A percentile compares a stretch with the other conserved stretches of the same genome.
These are phyloP conservation scores for Poecile atricapillus DNA, from an alignment of 2,113 vertebrate species.

Conservation along the genomic window DNA sequence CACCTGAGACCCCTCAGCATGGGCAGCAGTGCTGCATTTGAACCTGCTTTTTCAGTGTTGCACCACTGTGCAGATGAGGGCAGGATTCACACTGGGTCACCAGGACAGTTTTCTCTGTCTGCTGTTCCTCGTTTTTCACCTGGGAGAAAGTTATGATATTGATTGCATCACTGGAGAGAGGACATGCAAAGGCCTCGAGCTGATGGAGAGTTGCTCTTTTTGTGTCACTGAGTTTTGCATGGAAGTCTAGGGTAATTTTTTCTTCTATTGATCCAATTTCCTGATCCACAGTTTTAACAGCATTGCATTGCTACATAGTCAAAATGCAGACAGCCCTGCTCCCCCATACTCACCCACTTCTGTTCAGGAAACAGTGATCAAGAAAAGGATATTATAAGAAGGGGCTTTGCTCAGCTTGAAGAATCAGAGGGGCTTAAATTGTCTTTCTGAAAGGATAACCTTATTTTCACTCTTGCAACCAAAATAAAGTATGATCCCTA, in stretches of 20 bases:
- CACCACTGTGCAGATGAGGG: neutral
- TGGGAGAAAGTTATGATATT: neutral
- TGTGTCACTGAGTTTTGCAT: neutral
- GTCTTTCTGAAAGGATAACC: neutral
- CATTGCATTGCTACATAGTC: neutral
- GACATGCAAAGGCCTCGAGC: rapidly evolving
- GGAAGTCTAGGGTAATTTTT: neutral
- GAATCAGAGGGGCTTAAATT: neutral
- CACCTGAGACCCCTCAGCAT: rapidly evolving
- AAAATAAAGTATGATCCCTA: neutral
- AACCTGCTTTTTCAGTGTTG: rapidly evolving
- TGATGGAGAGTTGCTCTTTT: neutral
- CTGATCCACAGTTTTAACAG: neutral
- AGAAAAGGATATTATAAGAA: neutral
- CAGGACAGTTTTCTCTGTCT: neutral
- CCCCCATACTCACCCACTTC: neutral
- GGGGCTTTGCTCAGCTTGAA: neutral
- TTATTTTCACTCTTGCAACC: neutral
- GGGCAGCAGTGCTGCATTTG: neutral
- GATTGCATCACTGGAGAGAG: neutral
- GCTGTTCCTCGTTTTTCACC: neutral
- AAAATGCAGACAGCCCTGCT: neutral
- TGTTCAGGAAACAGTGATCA: neutral
- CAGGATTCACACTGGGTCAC: neutral
- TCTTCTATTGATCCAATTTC: neutral